These are phyloP conservation scores for Diachasmimorpha longicaudata DNA, from an alignment of 1,140 invertebrate species.

Conservation along the genomic window DNA sequence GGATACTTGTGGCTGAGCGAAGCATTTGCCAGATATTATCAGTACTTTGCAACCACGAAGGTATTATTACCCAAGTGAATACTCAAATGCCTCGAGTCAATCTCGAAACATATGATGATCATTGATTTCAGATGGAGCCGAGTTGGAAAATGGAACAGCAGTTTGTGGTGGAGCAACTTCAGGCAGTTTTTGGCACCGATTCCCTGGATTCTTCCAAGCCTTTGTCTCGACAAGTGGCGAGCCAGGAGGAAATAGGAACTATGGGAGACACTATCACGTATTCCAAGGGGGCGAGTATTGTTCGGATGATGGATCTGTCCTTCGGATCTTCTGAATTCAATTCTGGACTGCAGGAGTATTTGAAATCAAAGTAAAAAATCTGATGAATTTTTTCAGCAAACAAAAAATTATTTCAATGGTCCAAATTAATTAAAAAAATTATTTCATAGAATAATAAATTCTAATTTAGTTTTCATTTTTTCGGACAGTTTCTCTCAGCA, in stretches of 20 bases:
- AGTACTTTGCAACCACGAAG: slow-evolving; percentile 49
- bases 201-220: slow-evolving; percentile 37
- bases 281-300: slow-evolving; percentile 70
- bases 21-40: slow-evolving; percentile 70
- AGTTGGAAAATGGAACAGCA: slow-evolving; percentile 65
- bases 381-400: no score
- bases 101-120: no score
- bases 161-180: slow-evolving; percentile 55
- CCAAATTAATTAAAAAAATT: no score
- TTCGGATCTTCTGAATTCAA: slow-evolving; percentile 72
- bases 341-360: slow-evolving; percentile 66
- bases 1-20: slow-evolving; percentile 75
- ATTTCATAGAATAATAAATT: no score
- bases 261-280: slow-evolving; percentile 78
- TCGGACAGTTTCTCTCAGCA: no score
- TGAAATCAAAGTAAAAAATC: slow-evolving; percentile 63
- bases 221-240: slow-evolving; percentile 42
- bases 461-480: no score
- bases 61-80: slow-evolving; percentile 35
- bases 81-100: not conserved
- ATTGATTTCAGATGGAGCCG: slow-evolving; percentile 46
- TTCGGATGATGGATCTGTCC: slow-evolving; percentile 79
- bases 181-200: slow-evolving; percentile 42
- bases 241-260: slow-evolving; percentile 65
- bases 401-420: no score